Base-by-base conservation (phyloP, 2,888 invertebrate species). In the Cryptus armator region DNA sequence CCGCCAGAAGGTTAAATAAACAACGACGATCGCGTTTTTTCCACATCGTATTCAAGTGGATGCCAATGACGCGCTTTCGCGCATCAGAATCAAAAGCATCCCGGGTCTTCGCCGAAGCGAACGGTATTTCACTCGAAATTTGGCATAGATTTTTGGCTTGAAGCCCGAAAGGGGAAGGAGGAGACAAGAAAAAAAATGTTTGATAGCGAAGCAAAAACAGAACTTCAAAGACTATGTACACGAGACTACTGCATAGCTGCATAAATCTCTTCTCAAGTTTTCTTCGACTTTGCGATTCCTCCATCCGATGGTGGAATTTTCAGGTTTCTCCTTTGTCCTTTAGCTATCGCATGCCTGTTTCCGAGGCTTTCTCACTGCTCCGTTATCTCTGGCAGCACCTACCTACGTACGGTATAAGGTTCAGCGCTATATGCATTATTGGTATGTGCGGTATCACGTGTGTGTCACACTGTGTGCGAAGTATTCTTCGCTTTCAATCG, bases 61-160 rank as follows among this genome's bases (percentile, higher is more conserved):
- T 64, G 68, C 53, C 71, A 62, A 51, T 62, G 75, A 79, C 62
- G 79, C 29, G 46, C 53, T 37, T 37, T 37, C 29, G 67, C 10
- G 43, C 14, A 44, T 14, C 44, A 56, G 32, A 14, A 12, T 6
- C n/a, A 44, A 56, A 48, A 12, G 72, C 48, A 19, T 9, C 37
- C 46, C 9, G 19, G 43, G 48, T 53, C 7, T 59, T 32, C 32
- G 53, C 29, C 62, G 62, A 64, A 14, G 37, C 29, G 37, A n/a
- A 12, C 32, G 5, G 44, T 83, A 43, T 83, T 68, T 79, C 82
- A 29, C 59, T 24, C 44, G 79, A 37, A 72, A 72, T 85, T 86
- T 86, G 81, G 84, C 87, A 78, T 66, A 74, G 62, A 59, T 59
- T 51, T 84, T 83, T 88, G 87, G 86, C 87, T 53, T 32, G 1